Evolutionary conservation across 2,797 vertebrate genomes (phyloP), one percentile per base, ranked within the genome.

Genomic region (Cuculus canorus): DNA sequence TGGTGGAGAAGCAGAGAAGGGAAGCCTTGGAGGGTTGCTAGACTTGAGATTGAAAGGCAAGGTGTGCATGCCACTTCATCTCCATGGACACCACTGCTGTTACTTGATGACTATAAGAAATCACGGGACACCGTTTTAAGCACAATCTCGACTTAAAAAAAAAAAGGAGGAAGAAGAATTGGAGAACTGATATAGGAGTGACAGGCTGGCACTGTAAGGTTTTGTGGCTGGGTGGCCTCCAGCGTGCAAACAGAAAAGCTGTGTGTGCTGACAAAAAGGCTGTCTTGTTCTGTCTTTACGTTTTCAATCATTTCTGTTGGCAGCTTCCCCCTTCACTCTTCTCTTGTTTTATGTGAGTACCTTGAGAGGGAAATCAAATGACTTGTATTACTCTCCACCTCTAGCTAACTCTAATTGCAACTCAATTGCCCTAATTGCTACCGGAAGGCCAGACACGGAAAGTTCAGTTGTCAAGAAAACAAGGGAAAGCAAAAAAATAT

Each of bases 181-280:
- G 13, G 17, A 21, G 15, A 24, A 28, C n/a, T 77, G 9, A 52
- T 77, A 17, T 1, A 43, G 11, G 35, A 63, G 10, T 50, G 30
- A 41, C 41, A 77, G 33, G 17, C 23, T 3, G 2, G 8, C 0
- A 3, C 17, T 35, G 3, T n/a, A 53, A 57, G 12, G 5, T 63
- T 92, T 82, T 79, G 25, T 43, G 47, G 7, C 35, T 80, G 52
- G 17, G 22, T 91, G n/a, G 11, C 85, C 56, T 90, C 45, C 24
- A 37, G 28, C 33, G 53, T 73, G 14, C 35, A 77, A 56, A 56
- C 7, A 48, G 19, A 66, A 66, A 61, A 90, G 13, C 4, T 16
- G 7, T 3, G 2, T 37, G 24, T 43, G 19, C 5, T 70, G 18
- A 64, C 80, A 25, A 60, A 79, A 84, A 61, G 7, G 8, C 17